These are phyloP conservation scores for Leptinotarsa defecta DNA, from an alignment of 1,140 invertebrate genomes.

Conservation along the genomic window DNA sequence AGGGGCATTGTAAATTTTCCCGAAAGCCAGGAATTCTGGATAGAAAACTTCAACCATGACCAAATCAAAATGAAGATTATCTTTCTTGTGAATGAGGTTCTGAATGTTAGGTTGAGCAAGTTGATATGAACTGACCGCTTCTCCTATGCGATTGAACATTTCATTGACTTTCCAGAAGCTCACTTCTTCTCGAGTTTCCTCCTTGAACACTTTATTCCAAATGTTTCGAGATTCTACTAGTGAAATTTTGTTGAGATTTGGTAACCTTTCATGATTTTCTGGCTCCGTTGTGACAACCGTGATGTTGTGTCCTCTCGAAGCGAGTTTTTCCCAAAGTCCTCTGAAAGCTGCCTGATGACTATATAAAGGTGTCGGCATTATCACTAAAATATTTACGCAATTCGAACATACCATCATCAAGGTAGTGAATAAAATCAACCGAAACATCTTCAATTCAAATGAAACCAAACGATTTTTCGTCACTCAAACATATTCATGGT, in stretches of 20 bases:
- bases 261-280: slow-evolving; percentile 33
- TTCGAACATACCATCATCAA: background rate
- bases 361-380: slow-evolving; percentile 52
- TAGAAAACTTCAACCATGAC: slow-evolving; percentile 46
- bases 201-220: background rate
- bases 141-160: too few species aligned
- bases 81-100: slow-evolving; percentile 41
- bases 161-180: slow-evolving; percentile 1
- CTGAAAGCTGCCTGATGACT: slow-evolving; percentile 58
- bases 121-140: too few species aligned
- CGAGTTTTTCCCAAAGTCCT: slow-evolving; percentile 47
- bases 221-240: background rate
- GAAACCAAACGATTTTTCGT: too few species aligned
- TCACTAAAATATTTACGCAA: slow-evolving; percentile 53
- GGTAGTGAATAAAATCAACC: too few species aligned
- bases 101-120: slow-evolving; percentile 46
- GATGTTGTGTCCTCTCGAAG: slow-evolving; percentile 57
- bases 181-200: background rate
- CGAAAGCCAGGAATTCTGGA: slow-evolving; percentile 36
- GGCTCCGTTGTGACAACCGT: slow-evolving; percentile 54
- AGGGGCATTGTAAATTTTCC: slow-evolving; percentile 37
- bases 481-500: too few species aligned
- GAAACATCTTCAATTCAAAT: too few species aligned
- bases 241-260: slow-evolving; percentile 32
- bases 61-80: slow-evolving; percentile 48